Conservation (phyloP, 2,113 vertebrate species). For the Calyptommatus sinebrachiatus region DNA sequence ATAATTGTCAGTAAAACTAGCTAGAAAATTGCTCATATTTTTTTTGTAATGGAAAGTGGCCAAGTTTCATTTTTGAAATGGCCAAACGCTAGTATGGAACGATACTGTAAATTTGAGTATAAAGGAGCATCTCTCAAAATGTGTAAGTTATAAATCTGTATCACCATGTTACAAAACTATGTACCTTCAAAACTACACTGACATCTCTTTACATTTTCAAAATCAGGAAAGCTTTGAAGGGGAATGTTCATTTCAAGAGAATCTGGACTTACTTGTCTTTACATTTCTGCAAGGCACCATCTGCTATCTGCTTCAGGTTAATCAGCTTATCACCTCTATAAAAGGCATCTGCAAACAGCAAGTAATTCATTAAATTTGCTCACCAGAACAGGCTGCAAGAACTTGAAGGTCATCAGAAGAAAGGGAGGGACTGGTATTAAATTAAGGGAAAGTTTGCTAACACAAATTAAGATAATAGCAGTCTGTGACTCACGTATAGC, state of each 20-base stretch:
- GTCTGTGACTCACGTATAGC: background rate
- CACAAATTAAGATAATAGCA: slow-evolving; percentile 13
- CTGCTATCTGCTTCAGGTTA: slow-evolving; percentile 89
- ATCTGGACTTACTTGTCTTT: slow-evolving; percentile 82
- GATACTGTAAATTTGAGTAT: background rate
- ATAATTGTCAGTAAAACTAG: too few species aligned
- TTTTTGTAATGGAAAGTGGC: background rate
- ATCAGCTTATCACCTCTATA: slow-evolving; percentile 95
- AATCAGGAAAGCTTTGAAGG: background rate
- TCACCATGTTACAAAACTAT: fast-evolving
- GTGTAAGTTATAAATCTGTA: fast-evolving
- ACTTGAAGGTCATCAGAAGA: slow-evolving; percentile 24
- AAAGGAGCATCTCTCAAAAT: background rate
- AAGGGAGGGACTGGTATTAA: background rate
- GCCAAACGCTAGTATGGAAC: background rate
- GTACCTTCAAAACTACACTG: background rate
- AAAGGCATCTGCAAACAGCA: slow-evolving; percentile 84
- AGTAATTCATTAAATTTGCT: slow-evolving; percentile 28
- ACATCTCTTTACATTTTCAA: background rate
- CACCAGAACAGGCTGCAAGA: slow-evolving; percentile 14
- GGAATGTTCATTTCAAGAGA: background rate
- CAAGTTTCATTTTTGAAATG: fast-evolving
- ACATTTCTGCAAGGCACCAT: slow-evolving; percentile 90
- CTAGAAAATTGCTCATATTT: background rate
- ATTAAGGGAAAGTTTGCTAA: slow-evolving; percentile 44